phyloP scores from a whole-genome alignment of 2,888 invertebrate genomes.

The Parascotia fuliginaria region DNA sequence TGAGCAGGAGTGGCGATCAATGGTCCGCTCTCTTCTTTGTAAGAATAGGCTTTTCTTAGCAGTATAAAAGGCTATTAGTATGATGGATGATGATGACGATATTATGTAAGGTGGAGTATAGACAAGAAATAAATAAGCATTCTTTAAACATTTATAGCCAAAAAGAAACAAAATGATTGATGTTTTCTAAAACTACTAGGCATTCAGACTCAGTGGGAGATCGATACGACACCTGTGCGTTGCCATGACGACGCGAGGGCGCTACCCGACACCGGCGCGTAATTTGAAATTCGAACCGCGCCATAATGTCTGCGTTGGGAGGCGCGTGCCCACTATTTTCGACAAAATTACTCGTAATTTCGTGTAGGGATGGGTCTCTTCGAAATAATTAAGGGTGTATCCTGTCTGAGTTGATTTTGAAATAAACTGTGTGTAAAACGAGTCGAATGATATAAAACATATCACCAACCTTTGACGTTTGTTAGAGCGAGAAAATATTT shows the following conservation, averaged over 20 bases:
- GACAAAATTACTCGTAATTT: conserved; percentile 75
- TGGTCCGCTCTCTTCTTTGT: too few species aligned
- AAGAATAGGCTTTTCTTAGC: too few species aligned
- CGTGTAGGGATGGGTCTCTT: conserved; percentile 57
- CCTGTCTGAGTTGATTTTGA: conserved; percentile 40
- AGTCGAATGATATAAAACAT: conserved; percentile 46
- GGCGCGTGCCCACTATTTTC: conserved; percentile 64
- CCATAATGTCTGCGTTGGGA: conserved; percentile 76
- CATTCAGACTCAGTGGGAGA: conserved; percentile 56
- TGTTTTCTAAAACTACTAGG: conserved; percentile 50
- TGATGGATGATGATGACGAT: too few species aligned
- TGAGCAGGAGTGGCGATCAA: too few species aligned
- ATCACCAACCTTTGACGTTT: conserved; percentile 11
- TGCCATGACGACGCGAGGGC: conserved; percentile 78
- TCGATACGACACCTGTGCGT: conserved; percentile 83
- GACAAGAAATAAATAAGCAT: not conserved
- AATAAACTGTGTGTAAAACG: conserved; percentile 36
- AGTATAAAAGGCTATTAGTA: too few species aligned
- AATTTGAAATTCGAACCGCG: conserved; percentile 83
- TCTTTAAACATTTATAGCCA: not conserved
- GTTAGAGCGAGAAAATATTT: conserved; percentile 12
- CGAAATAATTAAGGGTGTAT: conserved; percentile 57
- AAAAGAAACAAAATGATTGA: not conserved
- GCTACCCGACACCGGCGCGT: conserved; percentile 82
- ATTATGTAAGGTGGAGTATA: too few species aligned